Evolutionary conservation across 2,888 invertebrate species (phyloP).

Genomic region (Oasisia sp.): DNA sequence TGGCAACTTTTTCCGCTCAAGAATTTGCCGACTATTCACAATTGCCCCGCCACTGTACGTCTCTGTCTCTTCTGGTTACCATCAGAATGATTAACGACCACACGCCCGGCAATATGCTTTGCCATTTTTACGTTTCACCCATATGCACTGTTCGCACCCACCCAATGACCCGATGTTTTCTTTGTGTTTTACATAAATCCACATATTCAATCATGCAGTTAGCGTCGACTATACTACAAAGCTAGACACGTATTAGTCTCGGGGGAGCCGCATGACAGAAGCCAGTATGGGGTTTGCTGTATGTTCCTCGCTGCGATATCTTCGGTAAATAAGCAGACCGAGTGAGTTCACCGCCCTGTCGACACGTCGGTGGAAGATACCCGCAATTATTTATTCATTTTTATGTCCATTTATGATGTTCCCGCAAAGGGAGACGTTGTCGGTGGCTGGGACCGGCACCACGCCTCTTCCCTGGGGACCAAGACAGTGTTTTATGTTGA

Average conservation of each 20-base stretch:
- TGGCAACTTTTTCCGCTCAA: background rate
- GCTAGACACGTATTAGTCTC: background rate
- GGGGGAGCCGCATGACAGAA: background rate
- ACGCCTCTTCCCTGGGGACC: background rate
- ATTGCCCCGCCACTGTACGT: background rate
- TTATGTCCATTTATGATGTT: background rate
- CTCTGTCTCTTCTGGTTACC: background rate
- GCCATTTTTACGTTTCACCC: background rate
- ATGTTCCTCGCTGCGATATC: background rate
- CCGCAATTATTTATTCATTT: background rate
- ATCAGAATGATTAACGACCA: background rate
- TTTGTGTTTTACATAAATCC: background rate
- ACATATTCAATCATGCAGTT: slow-evolving; percentile 2
- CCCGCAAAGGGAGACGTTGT: background rate
- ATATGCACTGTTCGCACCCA: background rate
- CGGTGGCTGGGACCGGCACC: background rate
- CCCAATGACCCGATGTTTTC: background rate
- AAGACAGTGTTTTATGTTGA: background rate
- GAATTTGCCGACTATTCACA: background rate
- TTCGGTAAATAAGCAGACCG: background rate
- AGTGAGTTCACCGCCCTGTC: background rate
- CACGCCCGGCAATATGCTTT: background rate
- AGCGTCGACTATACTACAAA: background rate
- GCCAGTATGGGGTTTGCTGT: background rate
- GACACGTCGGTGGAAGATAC: background rate